Evolutionary conservation across 1,140 invertebrate species (phyloP).

Genomic region (Zaprionus lachaisei): DNA sequence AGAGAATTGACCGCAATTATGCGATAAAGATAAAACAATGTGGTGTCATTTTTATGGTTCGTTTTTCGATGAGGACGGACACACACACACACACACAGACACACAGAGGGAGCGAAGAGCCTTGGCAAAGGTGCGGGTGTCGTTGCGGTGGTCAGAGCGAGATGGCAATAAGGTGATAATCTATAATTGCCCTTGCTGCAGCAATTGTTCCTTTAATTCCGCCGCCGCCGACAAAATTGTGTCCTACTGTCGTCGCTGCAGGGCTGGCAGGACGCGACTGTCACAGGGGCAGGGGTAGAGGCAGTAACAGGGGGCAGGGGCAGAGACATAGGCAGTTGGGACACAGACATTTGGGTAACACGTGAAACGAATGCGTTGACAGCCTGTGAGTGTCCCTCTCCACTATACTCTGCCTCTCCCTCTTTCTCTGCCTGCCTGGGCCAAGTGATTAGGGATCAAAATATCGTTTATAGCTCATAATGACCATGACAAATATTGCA

Average conservation of each 20-base stretch:
- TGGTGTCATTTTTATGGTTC: slow-evolving; percentile 81
- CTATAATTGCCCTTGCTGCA: slow-evolving; percentile 76
- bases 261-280: slow-evolving; percentile 31
- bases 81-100: slow-evolving; percentile 2
- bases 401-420: slow-evolving; percentile 8
- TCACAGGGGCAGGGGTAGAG: neutral
- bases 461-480: slow-evolving; percentile 82
- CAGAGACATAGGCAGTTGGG: neutral
- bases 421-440: slow-evolving; percentile 7
- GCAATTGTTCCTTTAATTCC: slow-evolving; percentile 77
- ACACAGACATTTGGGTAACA: slow-evolving; percentile 74
- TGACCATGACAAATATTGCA: slow-evolving; percentile 78
- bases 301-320: neutral
- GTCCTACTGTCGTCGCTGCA: slow-evolving; percentile 62
- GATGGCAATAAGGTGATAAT: slow-evolving; percentile 66
- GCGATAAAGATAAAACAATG: slow-evolving; percentile 82
- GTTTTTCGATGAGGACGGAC: slow-evolving; percentile 41
- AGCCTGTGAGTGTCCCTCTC: slow-evolving; percentile 60
- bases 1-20: slow-evolving; percentile 79
- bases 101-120: neutral
- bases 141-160: neutral
- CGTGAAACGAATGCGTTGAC: slow-evolving; percentile 80
- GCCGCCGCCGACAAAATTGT: slow-evolving; percentile 49
- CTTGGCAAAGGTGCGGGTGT: slow-evolving; percentile 35
- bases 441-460: slow-evolving; percentile 79